Percentiles rank a stretch among this genome's conserved stretches.
These are phyloP conservation scores for Morone chrysops DNA, from an alignment of 2,113 vertebrate genomes.

Conservation along the genomic window DNA sequence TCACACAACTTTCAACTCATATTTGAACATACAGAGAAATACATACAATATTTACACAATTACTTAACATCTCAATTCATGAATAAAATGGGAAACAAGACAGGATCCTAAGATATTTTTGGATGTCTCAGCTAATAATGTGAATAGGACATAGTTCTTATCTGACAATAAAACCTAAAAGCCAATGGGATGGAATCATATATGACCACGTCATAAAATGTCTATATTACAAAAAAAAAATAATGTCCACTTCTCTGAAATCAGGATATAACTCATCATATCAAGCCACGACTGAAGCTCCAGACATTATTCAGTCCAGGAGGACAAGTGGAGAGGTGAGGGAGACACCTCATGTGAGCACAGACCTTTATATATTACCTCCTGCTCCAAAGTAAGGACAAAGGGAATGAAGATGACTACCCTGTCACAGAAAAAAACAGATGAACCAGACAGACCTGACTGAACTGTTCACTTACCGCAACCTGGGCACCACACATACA, in stretches of 20 bases:
- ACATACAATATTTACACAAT: not conserved
- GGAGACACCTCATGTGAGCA: conserved; percentile 74
- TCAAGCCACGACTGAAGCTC: conserved; percentile 63
- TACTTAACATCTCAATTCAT: not conserved
- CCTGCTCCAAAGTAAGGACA: conserved; percentile 83
- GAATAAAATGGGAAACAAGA: not conserved
- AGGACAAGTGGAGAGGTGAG: conserved; percentile 74
- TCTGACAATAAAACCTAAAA: conserved; percentile 40
- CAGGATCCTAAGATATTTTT: not conserved
- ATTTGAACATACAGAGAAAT: not conserved
- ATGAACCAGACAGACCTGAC: conserved; percentile 79
- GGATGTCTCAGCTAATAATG: conserved; percentile 24
- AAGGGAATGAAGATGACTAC: conserved; percentile 90
- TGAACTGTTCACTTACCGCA: conserved; percentile 73
- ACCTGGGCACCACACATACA: conserved; percentile 76
- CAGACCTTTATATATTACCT: conserved; percentile 81
- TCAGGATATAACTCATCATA: conserved; percentile 75
- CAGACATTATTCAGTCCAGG: conserved; percentile 75
- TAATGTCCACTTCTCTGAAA: conserved; percentile 62
- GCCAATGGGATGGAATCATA: conserved; percentile 53
- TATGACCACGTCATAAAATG: conserved; percentile 57
- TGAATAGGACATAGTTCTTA: conserved; percentile 20
- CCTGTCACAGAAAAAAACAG: conserved; percentile 77
- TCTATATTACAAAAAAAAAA: conserved; percentile 58
- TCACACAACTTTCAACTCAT: not conserved